phyloP scores from a whole-genome alignment of 2,113 vertebrate species.

The Oryzias javanicus region DNA sequence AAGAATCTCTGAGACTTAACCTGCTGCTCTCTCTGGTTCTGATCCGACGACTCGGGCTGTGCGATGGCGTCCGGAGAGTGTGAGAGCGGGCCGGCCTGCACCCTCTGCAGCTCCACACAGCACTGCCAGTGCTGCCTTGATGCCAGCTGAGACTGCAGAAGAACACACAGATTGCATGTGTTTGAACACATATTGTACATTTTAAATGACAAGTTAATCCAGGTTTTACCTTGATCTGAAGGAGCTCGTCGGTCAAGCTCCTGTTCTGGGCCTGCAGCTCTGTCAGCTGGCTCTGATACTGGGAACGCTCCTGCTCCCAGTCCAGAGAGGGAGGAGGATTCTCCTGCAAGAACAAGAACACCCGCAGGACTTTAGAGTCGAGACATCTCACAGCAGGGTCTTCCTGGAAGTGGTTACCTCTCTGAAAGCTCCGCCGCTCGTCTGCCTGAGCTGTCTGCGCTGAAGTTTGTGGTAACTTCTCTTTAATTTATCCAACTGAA shows the following conservation, averaged over 20 bases:
- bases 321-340: constrained; percentile 81
- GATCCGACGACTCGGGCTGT: constrained; percentile 76
- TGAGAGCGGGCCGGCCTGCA: constrained; percentile 79
- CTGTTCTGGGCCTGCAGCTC: constrained; percentile 87
- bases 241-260: constrained; percentile 83
- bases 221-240: constrained; percentile 80
- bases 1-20: constrained; percentile 6
- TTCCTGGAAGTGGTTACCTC: constrained; percentile 76
- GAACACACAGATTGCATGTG: background rate
- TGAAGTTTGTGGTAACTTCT: constrained; percentile 92
- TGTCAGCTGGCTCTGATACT: constrained; percentile 85
- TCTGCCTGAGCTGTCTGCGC: constrained; percentile 81
- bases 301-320: constrained; percentile 87
- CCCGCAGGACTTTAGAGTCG: background rate
- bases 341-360: constrained; percentile 75
- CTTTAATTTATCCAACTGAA: constrained; percentile 86
- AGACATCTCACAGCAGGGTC: background rate
- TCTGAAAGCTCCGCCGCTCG: constrained; percentile 64
- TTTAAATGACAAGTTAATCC: background rate
- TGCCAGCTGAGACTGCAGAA: constrained; percentile 74
- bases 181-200: background rate
- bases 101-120: constrained; percentile 79
- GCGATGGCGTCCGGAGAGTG: constrained; percentile 84
- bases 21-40: constrained; percentile 71
- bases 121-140: constrained; percentile 76